Base-by-base conservation (phyloP, 2,888 invertebrate genomes). In the Nipponacmea schrenckii region DNA sequence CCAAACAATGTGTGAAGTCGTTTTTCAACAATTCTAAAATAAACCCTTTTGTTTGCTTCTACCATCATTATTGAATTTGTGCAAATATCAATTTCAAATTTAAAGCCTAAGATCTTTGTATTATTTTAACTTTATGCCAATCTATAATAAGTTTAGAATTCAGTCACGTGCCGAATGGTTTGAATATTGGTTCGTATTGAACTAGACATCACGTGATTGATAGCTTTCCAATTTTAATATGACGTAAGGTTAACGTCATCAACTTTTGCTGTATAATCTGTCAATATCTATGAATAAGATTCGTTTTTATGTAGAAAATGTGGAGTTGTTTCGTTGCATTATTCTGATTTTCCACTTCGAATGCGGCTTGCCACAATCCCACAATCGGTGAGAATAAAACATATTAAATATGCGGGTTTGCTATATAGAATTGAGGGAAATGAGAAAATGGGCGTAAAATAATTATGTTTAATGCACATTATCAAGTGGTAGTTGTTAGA, bases 231-330 rank as follows among this genome's bases (percentile, higher is more conserved):
- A 56, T 56, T 56, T 10, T 56, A 24, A 24, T 20, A 24, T 56
- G 56, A 56, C 56, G 56, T 56, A 56, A 56, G 56, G 56, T 56
- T 14, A 56, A 56, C 56, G 56, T 56, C 56, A 56, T 56, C 56
- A 56, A 56, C 56, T 24, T 10, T 24, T 20, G 56, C 24, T 24
- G 24, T 56, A 39, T 56, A 20, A 56, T 56, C 20, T 24, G 20
- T 56, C 56, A 24, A 56, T 24, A 24, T 56, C 56, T 24, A 56
- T 56, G 24, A 56, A 56, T 56, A 24, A 7, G 10, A 24, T 56
- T 56, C 24, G 10, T 56, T 56, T 24, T 56, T 56, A 56, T 56
- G 56, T 39, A 5, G 39, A 39, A 39, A 56, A 56, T 56, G 20
- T 56, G 20, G 56, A 24, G 56, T 56, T 24, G 56, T 8, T 56